phyloP scores from a whole-genome alignment of 2,888 invertebrate genomes.

The Conus canariensis region DNA sequence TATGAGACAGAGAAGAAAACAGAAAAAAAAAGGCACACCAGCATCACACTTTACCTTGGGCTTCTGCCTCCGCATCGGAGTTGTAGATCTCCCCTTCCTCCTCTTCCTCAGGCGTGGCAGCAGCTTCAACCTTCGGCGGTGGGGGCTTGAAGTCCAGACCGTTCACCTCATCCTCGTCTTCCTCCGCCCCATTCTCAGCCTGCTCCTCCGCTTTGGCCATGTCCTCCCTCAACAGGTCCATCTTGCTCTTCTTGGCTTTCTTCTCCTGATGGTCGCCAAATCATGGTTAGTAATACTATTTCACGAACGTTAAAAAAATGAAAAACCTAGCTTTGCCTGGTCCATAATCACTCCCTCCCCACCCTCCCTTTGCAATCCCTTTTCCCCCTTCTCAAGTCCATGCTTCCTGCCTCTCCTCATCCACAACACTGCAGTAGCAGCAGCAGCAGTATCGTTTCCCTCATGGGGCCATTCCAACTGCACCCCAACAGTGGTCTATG shows the following conservation, averaged over 20 bases:
- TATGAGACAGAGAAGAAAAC: no score
- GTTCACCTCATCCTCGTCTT: constrained; percentile 20
- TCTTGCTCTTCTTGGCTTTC: constrained; percentile 54
- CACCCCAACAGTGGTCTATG: no score
- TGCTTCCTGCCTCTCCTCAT: no score
- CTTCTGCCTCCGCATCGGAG: constrained; percentile 51
- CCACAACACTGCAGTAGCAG: no score
- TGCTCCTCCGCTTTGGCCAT: constrained; percentile 47
- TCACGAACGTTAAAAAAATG: no score
- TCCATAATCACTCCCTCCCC: no score
- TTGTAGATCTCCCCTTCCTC: constrained; percentile 40
- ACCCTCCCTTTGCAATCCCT: no score
- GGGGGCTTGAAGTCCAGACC: constrained; percentile 41
- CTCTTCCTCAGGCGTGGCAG: constrained; percentile 40
- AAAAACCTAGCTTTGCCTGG: no score
- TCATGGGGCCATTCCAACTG: no score
- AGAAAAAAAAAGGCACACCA: background rate
- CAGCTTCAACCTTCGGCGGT: background rate
- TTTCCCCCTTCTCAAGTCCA: no score
- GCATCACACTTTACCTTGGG: constrained; percentile 39
- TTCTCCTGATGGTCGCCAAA: constrained; percentile 13
- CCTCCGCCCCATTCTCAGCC: constrained; percentile 39
- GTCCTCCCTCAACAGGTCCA: constrained; percentile 52
- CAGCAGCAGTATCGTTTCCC: no score
- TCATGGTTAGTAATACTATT: background rate